Evolutionary conservation across 2,888 invertebrate species (phyloP).

Genomic region (Cerceris rybyensis): DNA sequence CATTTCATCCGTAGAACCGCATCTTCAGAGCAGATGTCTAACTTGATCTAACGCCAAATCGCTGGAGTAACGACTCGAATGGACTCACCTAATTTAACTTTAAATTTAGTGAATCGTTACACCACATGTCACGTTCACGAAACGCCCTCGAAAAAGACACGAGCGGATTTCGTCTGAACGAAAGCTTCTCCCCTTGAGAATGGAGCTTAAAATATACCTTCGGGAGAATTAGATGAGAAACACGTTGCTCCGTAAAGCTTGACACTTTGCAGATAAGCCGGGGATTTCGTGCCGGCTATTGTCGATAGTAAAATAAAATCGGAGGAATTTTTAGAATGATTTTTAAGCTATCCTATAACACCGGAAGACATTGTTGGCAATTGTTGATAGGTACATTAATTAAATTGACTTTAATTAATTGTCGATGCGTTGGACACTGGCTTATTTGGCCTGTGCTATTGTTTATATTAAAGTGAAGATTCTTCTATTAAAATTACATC

Average conservation of each 20-base stretch:
- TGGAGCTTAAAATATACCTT: conserved; percentile 60
- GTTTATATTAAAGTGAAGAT: no score
- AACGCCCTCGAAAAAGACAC: conserved; percentile 34
- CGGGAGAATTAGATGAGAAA: conserved; percentile 42
- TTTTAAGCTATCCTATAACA: no score
- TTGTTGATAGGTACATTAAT: not conserved
- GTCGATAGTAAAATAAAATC: no score
- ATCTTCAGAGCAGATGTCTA: conserved; percentile 24
- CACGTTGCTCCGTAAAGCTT: conserved; percentile 42
- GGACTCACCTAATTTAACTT: conserved; percentile 63
- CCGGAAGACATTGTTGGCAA: not conserved
- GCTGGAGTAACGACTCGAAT: conserved; percentile 39
- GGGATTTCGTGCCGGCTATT: conserved; percentile 11
- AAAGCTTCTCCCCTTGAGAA: conserved; percentile 57
- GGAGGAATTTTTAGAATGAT: no score
- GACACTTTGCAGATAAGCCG: conserved; percentile 44
- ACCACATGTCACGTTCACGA: conserved; percentile 39
- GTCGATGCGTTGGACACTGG: not conserved
- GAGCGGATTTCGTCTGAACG: conserved; percentile 26
- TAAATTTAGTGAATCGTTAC: conserved; percentile 65
- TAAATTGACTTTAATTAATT: not conserved
- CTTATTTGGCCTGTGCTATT: no score
- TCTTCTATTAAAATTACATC: no score
- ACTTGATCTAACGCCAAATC: conserved; percentile 44
- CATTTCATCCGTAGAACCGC: conserved; percentile 2